Conservation (phyloP, 2,888 invertebrate genomes). For the Caenorhabditis parvicauda region DNA sequence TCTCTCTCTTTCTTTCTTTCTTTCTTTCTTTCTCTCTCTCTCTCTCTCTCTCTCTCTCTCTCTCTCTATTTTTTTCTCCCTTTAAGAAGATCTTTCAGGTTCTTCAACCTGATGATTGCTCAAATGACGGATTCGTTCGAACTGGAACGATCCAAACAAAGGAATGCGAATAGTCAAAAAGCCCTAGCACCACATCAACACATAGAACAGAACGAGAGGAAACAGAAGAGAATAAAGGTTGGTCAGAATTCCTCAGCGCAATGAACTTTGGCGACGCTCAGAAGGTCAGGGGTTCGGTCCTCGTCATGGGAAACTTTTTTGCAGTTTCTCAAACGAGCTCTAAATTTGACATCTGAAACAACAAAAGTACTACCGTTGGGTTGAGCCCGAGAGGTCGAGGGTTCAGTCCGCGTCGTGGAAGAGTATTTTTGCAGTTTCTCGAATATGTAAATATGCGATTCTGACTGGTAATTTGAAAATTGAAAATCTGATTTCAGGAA, state of each 20-base stretch:
- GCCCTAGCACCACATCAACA: constrained; percentile 61
- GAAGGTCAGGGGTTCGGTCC: not conserved
- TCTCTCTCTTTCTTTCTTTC: too few relatives aligned
- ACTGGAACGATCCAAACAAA: constrained; percentile 55
- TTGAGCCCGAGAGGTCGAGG: not conserved
- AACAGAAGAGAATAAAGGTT: constrained; percentile 47
- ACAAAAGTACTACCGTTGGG: too few relatives aligned
- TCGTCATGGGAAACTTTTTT: constrained; percentile 1
- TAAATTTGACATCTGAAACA: not conserved
- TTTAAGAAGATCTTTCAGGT: constrained; percentile 29
- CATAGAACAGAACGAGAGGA: constrained; percentile 50
- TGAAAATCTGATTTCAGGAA: constrained; percentile 44
- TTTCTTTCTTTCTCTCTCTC: too few relatives aligned
- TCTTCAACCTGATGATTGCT: constrained; percentile 43
- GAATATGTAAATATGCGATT: too few relatives aligned
- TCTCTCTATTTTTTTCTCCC: too few relatives aligned
- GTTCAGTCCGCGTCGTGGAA: not conserved
- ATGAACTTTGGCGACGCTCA: not conserved
- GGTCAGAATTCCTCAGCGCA: too few relatives aligned
- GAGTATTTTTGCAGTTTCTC: constrained; percentile 2
- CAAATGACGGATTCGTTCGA: constrained; percentile 61
- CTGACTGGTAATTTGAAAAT: not conserved
- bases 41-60: too few relatives aligned
- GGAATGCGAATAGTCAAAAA: constrained; percentile 52
- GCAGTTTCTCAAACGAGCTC: not conserved